Evolutionary conservation across 2,797 vertebrate genomes (phyloP), one percentile per base, ranked within the genome.

Genomic region (Hirundo rustica): DNA sequence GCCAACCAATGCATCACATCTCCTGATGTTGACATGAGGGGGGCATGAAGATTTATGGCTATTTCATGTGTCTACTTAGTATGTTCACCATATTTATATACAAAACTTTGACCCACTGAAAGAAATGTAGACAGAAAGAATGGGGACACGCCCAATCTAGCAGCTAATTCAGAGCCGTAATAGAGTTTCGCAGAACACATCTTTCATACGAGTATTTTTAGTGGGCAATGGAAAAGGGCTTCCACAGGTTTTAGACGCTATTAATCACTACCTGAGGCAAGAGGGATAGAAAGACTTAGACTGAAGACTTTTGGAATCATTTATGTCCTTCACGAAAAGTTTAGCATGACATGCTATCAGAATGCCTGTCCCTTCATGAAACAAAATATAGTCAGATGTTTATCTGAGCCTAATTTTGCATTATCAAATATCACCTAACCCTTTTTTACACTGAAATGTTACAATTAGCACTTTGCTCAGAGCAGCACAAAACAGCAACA

Each of bases 71-170:
- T 51, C 30, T 81, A 10, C 30, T 71, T 72, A 42, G 13, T 44
- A 53, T 65, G n/a, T 71, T 42, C 5, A 4, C 5, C 65, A 6
- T 13, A 58, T 64, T 82, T 89, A 50, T 57, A 74, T 21, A 16
- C 13, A 75, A 57, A 85, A 72, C 7, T 38, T 7, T 23, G n/a
- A 78, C 65, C 42, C 13, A n/a, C 22, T 21, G 25, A 44, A 7
- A 58, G 82, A 83, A 78, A 66, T 2, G 29, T 11, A 36, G 47
- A 48, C 9, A 36, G 80, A 67, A 83, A 55, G 18, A 8, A 60
- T 0, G 0, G 3, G 4, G 7, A 3, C 4, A 45, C 64, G 1
- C 13, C 7, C 11, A 34, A 19, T 36, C 16, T 58, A 78, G 21
- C 23, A 72, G 19, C 10, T 94, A 57, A 81, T 84, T 71, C 74